Base-by-base conservation (phyloP, 2,888 invertebrate genomes). In the Epicampocera succincta region DNA sequence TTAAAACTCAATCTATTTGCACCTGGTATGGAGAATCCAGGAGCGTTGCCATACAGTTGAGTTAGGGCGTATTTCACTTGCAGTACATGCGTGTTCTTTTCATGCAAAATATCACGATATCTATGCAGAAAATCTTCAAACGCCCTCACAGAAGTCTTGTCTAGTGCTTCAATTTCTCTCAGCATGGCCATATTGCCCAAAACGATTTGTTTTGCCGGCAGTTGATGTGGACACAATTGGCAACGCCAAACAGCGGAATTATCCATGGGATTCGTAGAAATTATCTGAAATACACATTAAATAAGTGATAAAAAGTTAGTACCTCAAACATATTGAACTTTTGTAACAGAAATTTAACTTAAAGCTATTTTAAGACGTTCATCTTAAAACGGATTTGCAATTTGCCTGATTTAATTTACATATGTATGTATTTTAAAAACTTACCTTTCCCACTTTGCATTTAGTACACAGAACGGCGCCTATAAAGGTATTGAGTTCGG, bases 1-100 rank as follows among this genome's bases (percentile, higher is more conserved):
- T 17, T 38, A 8, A 19, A 3, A 8, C 13, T 42, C 9, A 12
- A 11, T 38, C 1, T 13, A 1, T 13, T 1, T 40, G 19, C 25
- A 94, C 94, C 94, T 87, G 92, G 86, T 84, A 93, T 90, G 40
- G 87, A 86, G 86, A 92, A 94, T 84, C 93, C 93, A 74, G 92
- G 91, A 6, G 91, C 90, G 88, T 93, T 93, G 78, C 94, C 94
- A 87, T 95, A 95, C 83, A 95, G 92, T 88, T 95, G 95, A 60
- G 93, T 92, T 42, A 95, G 90, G 3, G 94, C 94, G 87, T 95
- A 93, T 87, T 95, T 95, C 1, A 94, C 93, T 87, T 94, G 93
- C 17, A 95, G 89, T 0, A 94, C 91, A 84, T 95, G 93, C 85
- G 93, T 94, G 85, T 95, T 95, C 48, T 91, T 93, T 1, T 93